Evolutionary conservation across 1,140 invertebrate species (phyloP), one percentile per base, ranked within the genome.

Genomic region (Drosophila melanogaster): DNA sequence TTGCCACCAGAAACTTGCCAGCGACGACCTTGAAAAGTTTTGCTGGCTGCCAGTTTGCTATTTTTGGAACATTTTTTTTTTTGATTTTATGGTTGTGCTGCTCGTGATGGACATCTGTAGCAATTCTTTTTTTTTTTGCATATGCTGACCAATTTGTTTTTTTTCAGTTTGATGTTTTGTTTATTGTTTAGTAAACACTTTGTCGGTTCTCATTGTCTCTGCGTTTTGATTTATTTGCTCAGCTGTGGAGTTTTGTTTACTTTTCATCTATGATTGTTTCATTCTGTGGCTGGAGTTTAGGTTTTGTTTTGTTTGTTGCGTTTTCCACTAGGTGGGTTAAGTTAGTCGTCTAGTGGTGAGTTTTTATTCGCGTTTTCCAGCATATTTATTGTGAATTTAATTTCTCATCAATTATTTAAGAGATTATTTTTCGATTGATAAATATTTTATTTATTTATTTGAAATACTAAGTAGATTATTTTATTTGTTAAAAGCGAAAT

Each of bases 11-110:
- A 61, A 74, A 66, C 55, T 76, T 66, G 67, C 49, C 72, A 56
- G 24, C 67, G 46, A 77, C 64, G 83, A 87, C 83, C 83, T 86
- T 86, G 83, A 83, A 86, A 72, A 76, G 15, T 86, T 78, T 71
- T 26, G 14, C 35, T 49, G 55, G 33, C 46, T 55, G 67, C 44
- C 58, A 51, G 62, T 58, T 49, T 65, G 17, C 43, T 46, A 67
- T 55, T 62, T 75, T 43, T 62, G 60, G 69, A 66, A 55, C 19
- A 22, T 10, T 8, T 30, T 1, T 3, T 30, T 30, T 26, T 30
- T 30, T 30, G 30, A 3, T 64, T 62, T 50, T 79, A 57, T 66
- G 58, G 60, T 56, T 41, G 55, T 58, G 38, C 57, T 58, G 33
- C 57, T 17, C 47, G 33, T 70, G 64, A 70, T 70, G 50, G 66